These are phyloP conservation scores for Platysternon megacephalum DNA, from an alignment of 2,113 vertebrate species.

Conservation along the genomic window DNA sequence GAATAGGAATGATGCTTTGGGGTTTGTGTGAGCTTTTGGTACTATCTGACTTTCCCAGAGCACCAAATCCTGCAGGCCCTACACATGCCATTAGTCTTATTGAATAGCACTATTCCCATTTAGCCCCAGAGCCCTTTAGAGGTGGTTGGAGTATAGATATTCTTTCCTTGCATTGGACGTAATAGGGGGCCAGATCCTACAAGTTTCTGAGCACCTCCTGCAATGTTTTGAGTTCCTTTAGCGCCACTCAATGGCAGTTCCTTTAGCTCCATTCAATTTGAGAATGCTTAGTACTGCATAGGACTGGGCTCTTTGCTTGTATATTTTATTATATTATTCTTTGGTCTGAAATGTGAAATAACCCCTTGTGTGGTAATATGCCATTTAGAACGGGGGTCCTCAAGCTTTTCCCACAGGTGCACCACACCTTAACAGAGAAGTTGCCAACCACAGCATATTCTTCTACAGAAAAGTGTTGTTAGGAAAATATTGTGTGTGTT, in stretches of 20 bases:
- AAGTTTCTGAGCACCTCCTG: not conserved
- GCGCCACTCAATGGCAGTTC: not conserved
- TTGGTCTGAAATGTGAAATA: not conserved
- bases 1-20: fast-evolving
- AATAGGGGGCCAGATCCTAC: fast-evolving
- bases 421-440: not conserved
- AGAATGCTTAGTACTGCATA: not conserved
- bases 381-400: not conserved
- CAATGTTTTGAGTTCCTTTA: not conserved
- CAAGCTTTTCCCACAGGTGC: not conserved
- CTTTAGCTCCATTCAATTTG: not conserved
- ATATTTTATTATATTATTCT: not conserved
- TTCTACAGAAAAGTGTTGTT: not conserved
- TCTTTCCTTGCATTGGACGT: not conserved
- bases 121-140: fast-evolving
- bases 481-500: not conserved
- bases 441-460: not conserved
- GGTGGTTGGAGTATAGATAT: not conserved
- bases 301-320: not conserved
- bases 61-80: fast-evolving
- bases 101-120: not conserved
- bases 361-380: not conserved
- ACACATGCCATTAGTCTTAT: not conserved
- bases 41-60: not conserved
- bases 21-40: fast-evolving